These are phyloP conservation scores for Metopia argyrocephala DNA, from an alignment of 2,888 invertebrate species.

Conservation along the genomic window DNA sequence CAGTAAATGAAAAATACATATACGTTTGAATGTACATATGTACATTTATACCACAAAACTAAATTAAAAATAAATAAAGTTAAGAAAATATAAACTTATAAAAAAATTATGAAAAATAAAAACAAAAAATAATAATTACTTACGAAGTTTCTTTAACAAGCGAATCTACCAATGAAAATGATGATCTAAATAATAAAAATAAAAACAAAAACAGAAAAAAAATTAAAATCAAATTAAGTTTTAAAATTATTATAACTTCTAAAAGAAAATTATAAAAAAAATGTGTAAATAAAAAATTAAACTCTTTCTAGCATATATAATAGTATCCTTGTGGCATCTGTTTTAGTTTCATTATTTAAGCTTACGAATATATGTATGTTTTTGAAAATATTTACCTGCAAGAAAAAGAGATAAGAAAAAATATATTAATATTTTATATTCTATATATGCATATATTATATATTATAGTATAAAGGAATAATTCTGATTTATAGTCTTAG, in stretches of 20 bases:
- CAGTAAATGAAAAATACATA: too few species aligned
- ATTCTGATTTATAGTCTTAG: too few species aligned
- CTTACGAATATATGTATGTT: conserved; percentile 54
- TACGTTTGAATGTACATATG: too few species aligned
- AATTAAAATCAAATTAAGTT: conserved; percentile 36
- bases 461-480: too few species aligned
- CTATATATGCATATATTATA: too few species aligned
- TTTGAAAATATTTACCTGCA: conserved; percentile 64
- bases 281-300: conserved; percentile 26
- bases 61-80: not conserved
- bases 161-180: conserved; percentile 72
- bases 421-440: not conserved
- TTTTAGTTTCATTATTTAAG: not conserved
- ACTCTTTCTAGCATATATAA: too few species aligned
- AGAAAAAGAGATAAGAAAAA: conserved; percentile 22
- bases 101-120: conserved; percentile 36
- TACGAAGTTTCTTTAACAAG: conserved; percentile 73
- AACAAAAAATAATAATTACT: conserved; percentile 66
- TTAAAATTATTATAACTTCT: too few species aligned
- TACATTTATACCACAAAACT: too few species aligned
- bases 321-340: not conserved
- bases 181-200: conserved; percentile 68
- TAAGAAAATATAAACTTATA: not conserved
- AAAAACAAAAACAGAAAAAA: conserved; percentile 42
- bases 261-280: conserved; percentile 49